Evolutionary conservation across 2,888 invertebrate species (phyloP), one percentile per base, ranked within the genome.

Genomic region (Palloptera scutellata): DNA sequence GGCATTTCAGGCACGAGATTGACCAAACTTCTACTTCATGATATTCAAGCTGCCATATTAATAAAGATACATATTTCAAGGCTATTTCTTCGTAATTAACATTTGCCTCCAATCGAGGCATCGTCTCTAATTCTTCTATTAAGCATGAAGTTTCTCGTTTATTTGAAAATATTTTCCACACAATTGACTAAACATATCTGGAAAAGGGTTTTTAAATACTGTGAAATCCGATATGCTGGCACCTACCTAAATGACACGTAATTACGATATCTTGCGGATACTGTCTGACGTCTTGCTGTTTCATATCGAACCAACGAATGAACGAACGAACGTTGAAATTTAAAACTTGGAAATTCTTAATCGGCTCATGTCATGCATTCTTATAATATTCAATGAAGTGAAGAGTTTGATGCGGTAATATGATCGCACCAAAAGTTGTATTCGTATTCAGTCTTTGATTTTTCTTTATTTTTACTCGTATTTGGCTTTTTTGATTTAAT

Each of bases 181-280:
- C 83, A 83, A 83, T 83, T 83, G 82, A 79, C 78, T 77, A 77
- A 81, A 78, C 80, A 79, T 77, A 76, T 71, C 74, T 72, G 68
- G 61, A 67, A 67, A 60, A 78, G 76, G 77, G 78, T 74, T 76
- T 78, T 71, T 69, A 74, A 30, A 30, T 30, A 73, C 71, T 64
- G 40, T 77, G 81, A 76, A 80, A 82, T 80, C 74, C 69, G 81
- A 82, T 81, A 81, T 73, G 65, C 73, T 81, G 81, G 81, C 83
- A 83, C 83, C 83, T 82, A 81, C 78, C 77, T 79, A 78, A 81
- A 79, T 81, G 81, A 80, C 80, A 82, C 83, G 79, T 81, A 81
- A 82, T 83, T 79, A 81, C 71, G 70, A 71, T 72, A 73, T 70
- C 67, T 30, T 30, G 30, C 52, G 30, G 13, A 62, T 66, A 41